Conservation (phyloP, 1,140 invertebrate species). For the Diprion similis region DNA sequence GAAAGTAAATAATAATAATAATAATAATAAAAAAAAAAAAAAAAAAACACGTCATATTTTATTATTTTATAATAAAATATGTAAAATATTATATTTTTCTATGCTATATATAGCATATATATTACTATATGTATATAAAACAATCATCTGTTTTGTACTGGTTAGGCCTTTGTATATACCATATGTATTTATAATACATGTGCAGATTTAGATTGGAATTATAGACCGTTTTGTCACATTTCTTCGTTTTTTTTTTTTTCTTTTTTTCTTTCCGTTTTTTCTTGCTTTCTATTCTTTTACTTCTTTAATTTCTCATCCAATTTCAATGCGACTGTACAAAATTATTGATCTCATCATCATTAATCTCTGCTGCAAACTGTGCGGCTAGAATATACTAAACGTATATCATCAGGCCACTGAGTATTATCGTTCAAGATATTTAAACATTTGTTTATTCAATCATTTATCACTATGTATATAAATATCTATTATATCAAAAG, state of each 20-base stretch:
- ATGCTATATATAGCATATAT: conserved; percentile 29
- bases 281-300: conserved; percentile 18
- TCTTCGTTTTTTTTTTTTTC: conserved; percentile 9
- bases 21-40: conserved; percentile 58
- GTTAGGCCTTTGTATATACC: conserved; percentile 14
- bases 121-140: conserved; percentile 52
- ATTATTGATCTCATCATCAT: too few species aligned
- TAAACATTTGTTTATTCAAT: conserved; percentile 24
- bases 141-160: conserved; percentile 28
- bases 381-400: too few species aligned
- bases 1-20: neutral
- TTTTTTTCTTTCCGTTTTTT: conserved; percentile 18
- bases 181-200: too few species aligned
- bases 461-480: conserved; percentile 13
- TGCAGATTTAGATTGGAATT: neutral
- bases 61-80: too few species aligned
- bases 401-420: conserved; percentile 20
- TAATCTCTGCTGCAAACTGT: too few species aligned
- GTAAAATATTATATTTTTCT: too few species aligned
- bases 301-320: neutral
- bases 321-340: too few species aligned
- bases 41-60: too few species aligned
- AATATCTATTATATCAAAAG: conserved; percentile 18
- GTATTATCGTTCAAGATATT: conserved; percentile 20
- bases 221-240: neutral